Base-by-base conservation (phyloP, 2,888 invertebrate species). In the Hypsopygia costalis region DNA sequence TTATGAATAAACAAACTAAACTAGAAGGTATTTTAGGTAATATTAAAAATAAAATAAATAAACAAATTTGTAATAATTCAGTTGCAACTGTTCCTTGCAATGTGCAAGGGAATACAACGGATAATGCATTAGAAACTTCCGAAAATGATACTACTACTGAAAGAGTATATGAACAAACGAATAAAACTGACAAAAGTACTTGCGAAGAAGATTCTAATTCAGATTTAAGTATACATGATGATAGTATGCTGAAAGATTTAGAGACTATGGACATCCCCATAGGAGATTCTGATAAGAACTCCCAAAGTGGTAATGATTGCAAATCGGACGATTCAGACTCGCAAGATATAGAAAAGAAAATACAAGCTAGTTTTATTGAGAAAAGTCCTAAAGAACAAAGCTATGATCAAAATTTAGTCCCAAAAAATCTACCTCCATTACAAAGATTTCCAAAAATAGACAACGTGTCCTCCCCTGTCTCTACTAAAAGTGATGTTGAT, bases 251-350 rank as follows among this genome's bases (percentile, higher is more conserved):
- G 0, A 58, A 50, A 8, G 61, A 66, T 42, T 55, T 81, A 10
- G 76, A 79, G 49, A 74, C 63, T 44, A 72, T 78, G 36, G 58
- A 68, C 1, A 79, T 81, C 43, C 81, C 81, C 2, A 51, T 74
- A 1, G 58, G 62, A 42, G 27, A 36, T 20, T 16, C 11, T 5
- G 12, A 36, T 7, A 44, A 35, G 16, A 16, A 8, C 9, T 11
- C 1, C 9, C 29, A 29, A 5, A 29, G 9, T 6, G 8, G 27
- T 9, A 9, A 5, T 29, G 5, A 29, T 5, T 29, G 11, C 5
- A 8, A 29, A 8, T 1, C 9, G n/a, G 11, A 5, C 1, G 29
- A 29, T 16, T 16, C 16, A 16, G 16, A 16, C 16, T 16, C 16
- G 16, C 16, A 16, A 16, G 11, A 36, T 11, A 10, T 1, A 11